Conservation (phyloP, 2,797 vertebrate species). For the Tapera naevia region DNA sequence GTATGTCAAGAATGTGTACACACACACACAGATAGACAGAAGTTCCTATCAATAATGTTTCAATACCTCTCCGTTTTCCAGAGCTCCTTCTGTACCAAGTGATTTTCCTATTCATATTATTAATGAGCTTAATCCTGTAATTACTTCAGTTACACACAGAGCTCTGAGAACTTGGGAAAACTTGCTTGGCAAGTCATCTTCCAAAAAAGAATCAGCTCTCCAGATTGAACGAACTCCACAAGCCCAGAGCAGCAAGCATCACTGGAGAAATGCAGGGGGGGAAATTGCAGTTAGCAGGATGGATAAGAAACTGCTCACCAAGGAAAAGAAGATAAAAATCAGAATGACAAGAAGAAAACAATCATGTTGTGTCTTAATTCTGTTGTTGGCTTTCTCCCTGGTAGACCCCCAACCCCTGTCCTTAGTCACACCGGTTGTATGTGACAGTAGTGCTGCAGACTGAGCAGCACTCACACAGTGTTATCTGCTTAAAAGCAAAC, state of each 20-base stretch:
- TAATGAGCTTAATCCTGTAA: conserved; percentile 72
- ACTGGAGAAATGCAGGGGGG: neutral
- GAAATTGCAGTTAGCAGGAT: neutral
- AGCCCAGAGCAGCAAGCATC: neutral
- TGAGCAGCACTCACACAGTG: accelerated
- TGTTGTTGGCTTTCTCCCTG: neutral
- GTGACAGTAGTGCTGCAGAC: neutral
- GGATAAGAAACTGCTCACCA: neutral
- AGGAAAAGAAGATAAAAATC: neutral
- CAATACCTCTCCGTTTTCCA: conserved; percentile 28
- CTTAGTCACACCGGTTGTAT: neutral
- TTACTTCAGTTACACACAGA: conserved; percentile 72
- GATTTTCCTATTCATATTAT: conserved; percentile 69
- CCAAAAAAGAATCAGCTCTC: neutral
- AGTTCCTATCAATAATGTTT: neutral
- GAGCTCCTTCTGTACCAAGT: conserved; percentile 38
- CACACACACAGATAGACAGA: neutral
- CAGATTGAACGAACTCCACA: neutral
- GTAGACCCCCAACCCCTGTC: neutral
- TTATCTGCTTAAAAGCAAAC: neutral
- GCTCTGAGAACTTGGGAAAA: conserved; percentile 72
- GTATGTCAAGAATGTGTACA: neutral
- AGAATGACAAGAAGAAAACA: neutral
- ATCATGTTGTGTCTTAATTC: neutral
- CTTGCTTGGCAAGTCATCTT: conserved; percentile 52